Base-by-base conservation (phyloP, 2,797 vertebrate species). In the Hirundo rustica region DNA sequence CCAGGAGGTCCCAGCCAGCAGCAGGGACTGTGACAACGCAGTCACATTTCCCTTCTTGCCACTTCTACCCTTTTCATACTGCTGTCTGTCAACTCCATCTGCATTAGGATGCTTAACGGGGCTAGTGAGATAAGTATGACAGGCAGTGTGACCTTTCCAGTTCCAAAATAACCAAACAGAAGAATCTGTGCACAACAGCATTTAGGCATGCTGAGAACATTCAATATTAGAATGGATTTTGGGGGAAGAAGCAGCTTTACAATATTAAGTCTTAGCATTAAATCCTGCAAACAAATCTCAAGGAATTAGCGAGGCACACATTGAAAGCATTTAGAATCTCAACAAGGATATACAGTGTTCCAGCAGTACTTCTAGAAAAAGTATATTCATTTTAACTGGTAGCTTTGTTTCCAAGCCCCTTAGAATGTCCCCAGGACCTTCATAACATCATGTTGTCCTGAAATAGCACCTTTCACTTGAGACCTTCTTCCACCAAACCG, bases 11-110 rank as follows among this genome's bases (percentile, higher is more conserved):
- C 75, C 8, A 95, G 74, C 58, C 77, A 88, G 30, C 68, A 91
- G 71, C 26, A 89, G 29, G 44, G 42, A 47, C 79, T 80, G 67
- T 75, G 75, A 94, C 89, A 73, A 62, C 34, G 54, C 89, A 90
- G 79, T 77, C 91, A 92, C 54, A 92, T 96, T 96, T 94, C 89
- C 80, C 40, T 50, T 91, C 89, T 67, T 92, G 76, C 86, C 79
- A 92, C 92, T 94, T 96, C 55, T 88, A 95, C 81, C 65, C 92
- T 95, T 95, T 95, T 95, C 92, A 95, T 90, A 92, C 74, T 82
- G 85, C 94, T 95, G 93, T 75, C 94, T 97, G 97, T 96, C 97
- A 97, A 79, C 89, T 96, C 87, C 78, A 96, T 92, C 88, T 93
- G 89, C 81, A 94, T 95, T 94, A 85, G 81, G 77, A 96, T 95